Evolutionary conservation across 2,113 vertebrate species (phyloP).

Genomic region (Hemibagrus wyckioides): DNA sequence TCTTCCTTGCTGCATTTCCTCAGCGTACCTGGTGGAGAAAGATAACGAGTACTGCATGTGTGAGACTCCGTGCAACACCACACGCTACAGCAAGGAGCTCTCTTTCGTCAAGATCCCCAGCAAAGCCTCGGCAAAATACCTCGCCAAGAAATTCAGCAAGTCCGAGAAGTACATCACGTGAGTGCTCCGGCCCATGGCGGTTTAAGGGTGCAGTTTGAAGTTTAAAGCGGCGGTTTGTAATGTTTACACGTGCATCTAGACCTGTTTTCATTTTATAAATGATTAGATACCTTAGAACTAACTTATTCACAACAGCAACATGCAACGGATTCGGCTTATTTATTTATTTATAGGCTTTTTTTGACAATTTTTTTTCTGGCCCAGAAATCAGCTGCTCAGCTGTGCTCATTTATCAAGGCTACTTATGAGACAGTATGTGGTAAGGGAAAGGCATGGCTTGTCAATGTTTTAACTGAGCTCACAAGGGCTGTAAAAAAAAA

Average conservation of each 20-base stretch:
- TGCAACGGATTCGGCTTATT: not conserved
- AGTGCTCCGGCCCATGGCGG: constrained; percentile 47
- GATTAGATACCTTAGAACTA: not conserved
- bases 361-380: not conserved
- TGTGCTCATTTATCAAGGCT: not conserved
- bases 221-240: not conserved
- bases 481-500: not conserved
- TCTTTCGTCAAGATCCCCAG: constrained; percentile 99
- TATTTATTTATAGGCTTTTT: not conserved
- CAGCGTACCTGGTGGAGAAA: constrained; percentile 94
- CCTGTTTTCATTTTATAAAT: not conserved
- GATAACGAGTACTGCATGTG: constrained; percentile 95
- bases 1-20: constrained; percentile 31
- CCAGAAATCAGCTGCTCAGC: not conserved
- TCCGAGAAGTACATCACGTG: constrained; percentile 97
- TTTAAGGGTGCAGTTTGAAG: not conserved
- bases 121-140: constrained; percentile 95
- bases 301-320: not conserved
- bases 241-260: not conserved
- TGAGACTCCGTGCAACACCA: constrained; percentile 96
- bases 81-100: constrained; percentile 94
- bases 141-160: constrained; percentile 99
- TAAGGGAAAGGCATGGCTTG: not conserved
- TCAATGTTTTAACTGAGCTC: not conserved
- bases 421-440: not conserved